Evolutionary conservation across 2,797 vertebrate species (phyloP), one percentile per base, ranked within the genome.

Genomic region (Neosilurus hyrtlii): DNA sequence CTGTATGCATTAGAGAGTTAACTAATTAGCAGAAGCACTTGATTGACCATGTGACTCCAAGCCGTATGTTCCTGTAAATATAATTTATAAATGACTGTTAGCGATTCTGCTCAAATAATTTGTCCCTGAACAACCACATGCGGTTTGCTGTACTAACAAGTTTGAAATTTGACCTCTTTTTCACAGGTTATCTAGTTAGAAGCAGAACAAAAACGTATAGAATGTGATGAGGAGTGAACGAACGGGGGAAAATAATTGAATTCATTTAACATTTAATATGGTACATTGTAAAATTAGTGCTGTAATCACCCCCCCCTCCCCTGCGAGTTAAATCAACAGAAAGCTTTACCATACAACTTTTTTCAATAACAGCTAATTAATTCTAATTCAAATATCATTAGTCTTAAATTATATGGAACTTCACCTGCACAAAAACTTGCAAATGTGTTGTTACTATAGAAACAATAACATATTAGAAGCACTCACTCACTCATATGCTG

Each of bases 1-100:
- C 68, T 83, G 67, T 61, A 16, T 26, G 4, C 72, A 11, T 26
- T 43, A 61, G 70, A 12, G 52, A 74, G 78, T 68, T 84, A 70
- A 20, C 57, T 81, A 20, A 59, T 73, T 67, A 59, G 71, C 24
- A 75, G 16, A 49, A 65, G 26, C 63, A 59, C 63, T 80, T 70
- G 37, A 86, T 56, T 86, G 80, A 24, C n/a, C 63, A 8, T 79
- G 15, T 82, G 66, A 85, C 77, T 63, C 30, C 9, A 43, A 22
- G 54, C 24, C 76, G 79, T 80, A 83, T 84, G 83, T 56, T 86
- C 20, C 70, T 66, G 15, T 77, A 52, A 30, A 81, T 52, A 85
- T 35, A 54, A 75, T 86, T n/a, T 66, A 61, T 35, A 37, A 49
- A 9, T 54, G 56, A 43, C 66, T 62, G 59, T 71, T 79, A 82